phyloP scores from a whole-genome alignment of 2,888 invertebrate species.

The Limenitis arthemis region DNA sequence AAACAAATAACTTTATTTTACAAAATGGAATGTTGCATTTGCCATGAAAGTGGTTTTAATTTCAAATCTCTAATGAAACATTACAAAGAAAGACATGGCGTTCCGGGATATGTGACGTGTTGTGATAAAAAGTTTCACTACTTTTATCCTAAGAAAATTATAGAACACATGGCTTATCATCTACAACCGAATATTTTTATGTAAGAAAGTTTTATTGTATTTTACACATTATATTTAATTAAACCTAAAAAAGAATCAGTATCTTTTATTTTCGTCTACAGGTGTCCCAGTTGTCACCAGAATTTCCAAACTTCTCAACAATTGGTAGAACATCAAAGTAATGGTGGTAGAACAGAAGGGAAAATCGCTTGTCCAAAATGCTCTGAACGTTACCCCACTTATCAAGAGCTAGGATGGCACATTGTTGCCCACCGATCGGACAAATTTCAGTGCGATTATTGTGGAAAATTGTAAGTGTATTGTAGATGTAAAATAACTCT shows the following conservation, averaged over 20 bases:
- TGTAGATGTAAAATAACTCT: too few relatives aligned
- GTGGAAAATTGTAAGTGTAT: slow-evolving; percentile 52
- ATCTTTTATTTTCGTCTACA: slow-evolving; percentile 21
- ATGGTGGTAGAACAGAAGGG: slow-evolving; percentile 59
- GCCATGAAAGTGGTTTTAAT: slow-evolving; percentile 57
- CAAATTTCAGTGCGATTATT: slow-evolving; percentile 59
- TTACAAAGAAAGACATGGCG: slow-evolving; percentile 64
- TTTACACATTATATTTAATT: neutral
- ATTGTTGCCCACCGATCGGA: slow-evolving; percentile 50
- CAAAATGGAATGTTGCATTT: slow-evolving; percentile 66
- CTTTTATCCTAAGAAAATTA: slow-evolving; percentile 63
- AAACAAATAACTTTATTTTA: slow-evolving; percentile 62
- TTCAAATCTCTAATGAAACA: slow-evolving; percentile 63
- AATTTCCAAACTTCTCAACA: slow-evolving; percentile 64
- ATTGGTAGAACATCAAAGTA: slow-evolving; percentile 52
- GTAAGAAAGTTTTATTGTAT: slow-evolving; percentile 36
- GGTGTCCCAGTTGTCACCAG: slow-evolving; percentile 61
- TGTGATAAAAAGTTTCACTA: slow-evolving; percentile 66
- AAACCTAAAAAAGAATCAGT: neutral
- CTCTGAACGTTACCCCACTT: slow-evolving; percentile 56
- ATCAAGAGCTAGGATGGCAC: slow-evolving; percentile 58
- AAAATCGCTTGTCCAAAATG: slow-evolving; percentile 58
- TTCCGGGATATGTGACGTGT: slow-evolving; percentile 62
- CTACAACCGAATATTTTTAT: slow-evolving; percentile 62
- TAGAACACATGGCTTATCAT: slow-evolving; percentile 66